phyloP scores from a whole-genome alignment of 2,888 invertebrate species.

The Iphiclides podalirius region DNA sequence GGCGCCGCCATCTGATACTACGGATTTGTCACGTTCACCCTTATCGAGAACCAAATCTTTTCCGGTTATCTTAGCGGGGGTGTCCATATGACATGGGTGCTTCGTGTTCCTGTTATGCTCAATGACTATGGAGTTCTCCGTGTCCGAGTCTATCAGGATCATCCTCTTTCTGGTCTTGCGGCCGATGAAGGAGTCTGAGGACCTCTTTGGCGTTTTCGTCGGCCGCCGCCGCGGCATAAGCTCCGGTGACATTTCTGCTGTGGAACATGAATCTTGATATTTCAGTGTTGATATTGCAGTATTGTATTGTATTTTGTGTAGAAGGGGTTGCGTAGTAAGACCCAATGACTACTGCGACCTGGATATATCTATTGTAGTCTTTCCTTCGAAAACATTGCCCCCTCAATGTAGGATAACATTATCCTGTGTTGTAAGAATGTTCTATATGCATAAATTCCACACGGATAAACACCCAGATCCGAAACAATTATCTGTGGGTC shows the following conservation, averaged over 20 bases:
- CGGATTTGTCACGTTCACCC: conserved; percentile 2
- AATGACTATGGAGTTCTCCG: conserved; percentile 63
- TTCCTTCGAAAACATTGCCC: too few relatives aligned
- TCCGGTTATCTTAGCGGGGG: conserved; percentile 48
- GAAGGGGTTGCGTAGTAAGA: too few relatives aligned
- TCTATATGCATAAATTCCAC: too few relatives aligned
- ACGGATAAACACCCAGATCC: too few relatives aligned
- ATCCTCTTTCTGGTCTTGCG: conserved; percentile 59
- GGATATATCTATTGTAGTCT: too few relatives aligned
- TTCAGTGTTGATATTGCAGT: neutral
- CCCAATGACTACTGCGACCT: too few relatives aligned
- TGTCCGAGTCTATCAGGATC: conserved; percentile 60
- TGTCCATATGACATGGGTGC: conserved; percentile 55
- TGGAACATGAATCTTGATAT: conserved; percentile 8
- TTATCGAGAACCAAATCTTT: conserved; percentile 12
- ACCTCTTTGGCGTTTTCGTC: conserved; percentile 36
- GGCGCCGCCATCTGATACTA: neutral
- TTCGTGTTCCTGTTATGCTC: conserved; percentile 58
- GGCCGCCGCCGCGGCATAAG: conserved; percentile 51
- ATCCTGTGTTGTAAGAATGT: too few relatives aligned
- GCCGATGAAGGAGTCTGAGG: conserved; percentile 43
- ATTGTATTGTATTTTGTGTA: too few relatives aligned
- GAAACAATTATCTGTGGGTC: too few relatives aligned
- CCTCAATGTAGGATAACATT: too few relatives aligned
- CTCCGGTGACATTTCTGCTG: conserved; percentile 59